These are phyloP conservation scores for Ooceraea biroi DNA, from an alignment of 1,140 invertebrate species.

Conservation along the genomic window DNA sequence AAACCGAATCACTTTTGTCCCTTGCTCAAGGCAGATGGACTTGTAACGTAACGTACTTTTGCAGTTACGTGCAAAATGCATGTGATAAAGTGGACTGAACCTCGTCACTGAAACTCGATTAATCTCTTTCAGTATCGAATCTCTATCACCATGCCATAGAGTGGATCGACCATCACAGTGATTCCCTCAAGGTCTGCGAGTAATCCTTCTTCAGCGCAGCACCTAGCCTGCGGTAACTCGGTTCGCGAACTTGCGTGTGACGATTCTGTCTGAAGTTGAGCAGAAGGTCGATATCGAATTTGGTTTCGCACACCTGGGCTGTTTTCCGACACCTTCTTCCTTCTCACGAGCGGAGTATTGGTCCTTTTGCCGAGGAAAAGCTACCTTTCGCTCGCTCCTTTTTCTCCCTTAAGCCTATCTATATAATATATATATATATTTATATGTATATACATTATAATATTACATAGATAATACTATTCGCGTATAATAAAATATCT, in stretches of 20 bases:
- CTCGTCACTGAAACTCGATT: slow-evolving; percentile 21
- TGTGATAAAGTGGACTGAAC: slow-evolving; percentile 4
- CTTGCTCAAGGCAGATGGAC: slow-evolving; percentile 1
- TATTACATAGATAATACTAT: slow-evolving; percentile 86
- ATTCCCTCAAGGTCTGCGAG: slow-evolving; percentile 69
- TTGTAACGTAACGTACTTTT: slow-evolving; percentile 21
- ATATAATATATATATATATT: slow-evolving; percentile 52
- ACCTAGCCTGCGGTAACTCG: slow-evolving; percentile 18
- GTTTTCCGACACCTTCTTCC: slow-evolving; percentile 37
- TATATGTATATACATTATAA: slow-evolving; percentile 85
- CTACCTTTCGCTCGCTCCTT: slow-evolving; percentile 62
- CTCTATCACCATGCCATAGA: no score
- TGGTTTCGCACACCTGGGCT: slow-evolving; percentile 67
- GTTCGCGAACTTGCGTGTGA: slow-evolving; percentile 29
- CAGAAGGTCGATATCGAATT: slow-evolving; percentile 77
- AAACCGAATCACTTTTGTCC: slow-evolving; percentile 15
- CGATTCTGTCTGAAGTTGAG: slow-evolving; percentile 71
- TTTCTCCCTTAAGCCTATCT: slow-evolving; percentile 60
- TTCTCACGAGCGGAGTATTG: slow-evolving; percentile 66
- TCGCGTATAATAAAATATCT: slow-evolving; percentile 86
- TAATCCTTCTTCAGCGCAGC: slow-evolving; percentile 17
- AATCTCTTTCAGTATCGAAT: no score
- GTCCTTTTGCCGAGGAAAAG: slow-evolving; percentile 75
- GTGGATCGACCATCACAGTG: slow-evolving; percentile 64
- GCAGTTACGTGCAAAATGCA: slow-evolving; percentile 7